Percentiles rank a stretch among this genome's conserved stretches.
phyloP scores from a whole-genome alignment of 2,113 vertebrate species.

The Cynopterus brachyotis region DNA sequence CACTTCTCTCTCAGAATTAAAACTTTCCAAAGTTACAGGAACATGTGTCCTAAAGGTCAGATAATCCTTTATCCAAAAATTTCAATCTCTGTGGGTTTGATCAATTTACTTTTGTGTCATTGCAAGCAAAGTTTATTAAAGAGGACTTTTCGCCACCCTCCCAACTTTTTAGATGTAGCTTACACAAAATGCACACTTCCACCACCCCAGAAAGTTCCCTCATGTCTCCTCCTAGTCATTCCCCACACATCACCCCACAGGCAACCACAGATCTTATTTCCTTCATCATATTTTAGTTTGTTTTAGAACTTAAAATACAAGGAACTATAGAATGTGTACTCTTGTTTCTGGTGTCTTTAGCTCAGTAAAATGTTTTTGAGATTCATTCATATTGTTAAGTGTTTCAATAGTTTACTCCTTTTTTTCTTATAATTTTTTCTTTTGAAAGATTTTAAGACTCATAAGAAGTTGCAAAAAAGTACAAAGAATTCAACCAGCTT shows the following conservation, averaged over 20 bases:
- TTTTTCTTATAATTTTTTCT: background rate
- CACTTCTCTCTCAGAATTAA: background rate
- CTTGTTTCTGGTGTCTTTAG: background rate
- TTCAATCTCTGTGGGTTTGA: background rate
- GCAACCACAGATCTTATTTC: background rate
- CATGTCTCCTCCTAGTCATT: background rate
- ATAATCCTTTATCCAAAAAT: background rate
- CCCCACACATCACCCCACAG: background rate
- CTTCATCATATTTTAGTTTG: background rate
- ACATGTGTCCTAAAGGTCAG: background rate
- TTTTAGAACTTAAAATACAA: slow-evolving; percentile 36
- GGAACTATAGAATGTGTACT: background rate
- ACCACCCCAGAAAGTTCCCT: background rate
- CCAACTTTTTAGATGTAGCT: background rate
- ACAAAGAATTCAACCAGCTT: background rate
- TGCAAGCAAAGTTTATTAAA: background rate
- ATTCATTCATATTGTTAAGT: background rate
- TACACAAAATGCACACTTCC: background rate
- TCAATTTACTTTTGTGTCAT: background rate
- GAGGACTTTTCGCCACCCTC: background rate
- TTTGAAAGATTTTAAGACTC: background rate
- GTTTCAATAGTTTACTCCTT: background rate
- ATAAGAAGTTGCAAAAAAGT: background rate
- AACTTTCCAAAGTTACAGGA: background rate
- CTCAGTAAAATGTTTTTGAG: background rate